Percentiles rank a stretch among this genome's conserved stretches.
phyloP scores from a whole-genome alignment of 2,888 invertebrate species.

The Bursaphelenchus okinawaensis region DNA sequence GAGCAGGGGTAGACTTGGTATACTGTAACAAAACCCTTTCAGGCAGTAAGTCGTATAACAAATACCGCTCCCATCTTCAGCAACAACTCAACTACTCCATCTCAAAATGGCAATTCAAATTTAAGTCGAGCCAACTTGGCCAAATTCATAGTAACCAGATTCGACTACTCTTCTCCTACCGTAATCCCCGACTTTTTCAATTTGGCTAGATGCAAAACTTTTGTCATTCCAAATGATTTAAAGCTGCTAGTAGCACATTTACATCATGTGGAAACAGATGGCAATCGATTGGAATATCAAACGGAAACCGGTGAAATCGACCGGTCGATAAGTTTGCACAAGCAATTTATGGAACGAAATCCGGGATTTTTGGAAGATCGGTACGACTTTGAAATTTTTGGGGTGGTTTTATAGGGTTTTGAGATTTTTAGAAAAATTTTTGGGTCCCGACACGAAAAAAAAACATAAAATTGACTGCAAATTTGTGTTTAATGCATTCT shows the following conservation, averaged over 20 bases:
- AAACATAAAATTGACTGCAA: too few relatives aligned
- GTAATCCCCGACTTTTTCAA: constrained; percentile 30
- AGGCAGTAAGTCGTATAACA: constrained; percentile 4
- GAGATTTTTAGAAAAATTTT: too few relatives aligned
- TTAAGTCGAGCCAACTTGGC: background rate
- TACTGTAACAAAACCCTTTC: too few relatives aligned
- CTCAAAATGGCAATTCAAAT: constrained; percentile 1
- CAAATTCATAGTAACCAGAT: constrained; percentile 29
- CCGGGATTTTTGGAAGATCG: constrained; percentile 22
- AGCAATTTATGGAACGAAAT: constrained; percentile 11
- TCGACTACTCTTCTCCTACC: constrained; percentile 23
- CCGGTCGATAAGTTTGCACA: constrained; percentile 4
- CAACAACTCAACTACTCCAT: background rate
- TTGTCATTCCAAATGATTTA: constrained; percentile 18
- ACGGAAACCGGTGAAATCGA: constrained; percentile 19
- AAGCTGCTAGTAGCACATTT: constrained; percentile 19
- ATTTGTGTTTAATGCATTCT: too few relatives aligned
- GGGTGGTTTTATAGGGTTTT: background rate
- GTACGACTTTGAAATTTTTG: constrained; percentile 1
- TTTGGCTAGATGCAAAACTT: constrained; percentile 14
- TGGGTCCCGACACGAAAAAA: too few relatives aligned
- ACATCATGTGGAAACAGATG: constrained; percentile 13
- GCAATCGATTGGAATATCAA: constrained; percentile 10
- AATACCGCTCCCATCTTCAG: background rate
- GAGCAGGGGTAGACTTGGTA: too few relatives aligned